phyloP scores from a whole-genome alignment of 35 echinoderm and acorn worm genomes.

The Lytechinus pictus region DNA sequence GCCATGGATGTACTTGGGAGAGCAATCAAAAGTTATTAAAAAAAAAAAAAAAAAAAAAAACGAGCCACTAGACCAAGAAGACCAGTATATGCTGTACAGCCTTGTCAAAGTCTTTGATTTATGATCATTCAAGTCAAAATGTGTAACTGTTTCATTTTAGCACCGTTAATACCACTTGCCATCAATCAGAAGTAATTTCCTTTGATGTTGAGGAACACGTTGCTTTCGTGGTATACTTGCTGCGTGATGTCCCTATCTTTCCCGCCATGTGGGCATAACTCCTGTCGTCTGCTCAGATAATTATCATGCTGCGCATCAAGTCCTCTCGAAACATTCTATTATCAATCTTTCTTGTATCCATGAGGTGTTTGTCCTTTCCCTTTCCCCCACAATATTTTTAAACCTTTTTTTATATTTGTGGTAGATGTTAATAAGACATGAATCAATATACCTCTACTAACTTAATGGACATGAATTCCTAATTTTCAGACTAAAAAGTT shows the following conservation, averaged over 20 bases:
- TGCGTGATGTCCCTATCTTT: background rate
- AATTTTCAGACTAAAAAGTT: no score
- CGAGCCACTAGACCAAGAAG: no score
- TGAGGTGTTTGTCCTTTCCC: no score
- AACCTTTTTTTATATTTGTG: no score
- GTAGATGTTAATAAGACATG: no score
- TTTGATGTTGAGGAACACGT: slow-evolving; percentile 37
- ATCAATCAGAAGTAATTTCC: slow-evolving; percentile 19
- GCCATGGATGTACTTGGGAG: no score
- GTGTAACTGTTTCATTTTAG: slow-evolving; percentile 19
- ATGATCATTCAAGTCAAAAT: background rate
- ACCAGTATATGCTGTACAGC: no score
- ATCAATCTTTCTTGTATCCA: background rate
- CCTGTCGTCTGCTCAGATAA: background rate
- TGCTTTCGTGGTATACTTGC: background rate
- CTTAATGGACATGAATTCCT: no score
- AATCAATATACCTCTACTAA: no score
- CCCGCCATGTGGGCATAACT: slow-evolving; percentile 23
- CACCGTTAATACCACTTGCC: slow-evolving; percentile 21
- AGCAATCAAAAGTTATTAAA: no score
- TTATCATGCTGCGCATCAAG: background rate
- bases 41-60: no score
- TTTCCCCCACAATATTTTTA: no score
- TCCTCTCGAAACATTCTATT: background rate
- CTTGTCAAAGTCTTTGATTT: background rate